These are phyloP conservation scores for Rallus limicola DNA, from an alignment of 2,113 vertebrate genomes.

Conservation along the genomic window DNA sequence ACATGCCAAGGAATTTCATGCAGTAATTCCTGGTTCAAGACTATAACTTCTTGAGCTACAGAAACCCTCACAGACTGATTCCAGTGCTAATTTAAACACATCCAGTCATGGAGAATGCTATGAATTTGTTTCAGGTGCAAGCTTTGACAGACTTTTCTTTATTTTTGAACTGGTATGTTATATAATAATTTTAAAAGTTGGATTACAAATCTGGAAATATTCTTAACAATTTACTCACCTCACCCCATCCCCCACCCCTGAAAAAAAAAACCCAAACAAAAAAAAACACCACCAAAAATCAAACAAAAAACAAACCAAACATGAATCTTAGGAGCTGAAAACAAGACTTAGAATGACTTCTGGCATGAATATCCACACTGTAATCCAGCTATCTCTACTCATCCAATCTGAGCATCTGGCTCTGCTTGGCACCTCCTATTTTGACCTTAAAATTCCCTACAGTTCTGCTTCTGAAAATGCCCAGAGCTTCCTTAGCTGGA, in stretches of 20 bases:
- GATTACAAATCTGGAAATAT: background rate
- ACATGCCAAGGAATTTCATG: constrained; percentile 54
- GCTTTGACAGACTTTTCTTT: background rate
- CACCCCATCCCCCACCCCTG: too few relatives aligned
- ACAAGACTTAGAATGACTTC: background rate
- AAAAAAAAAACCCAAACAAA: background rate
- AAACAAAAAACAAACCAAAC: too few relatives aligned
- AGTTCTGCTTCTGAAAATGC: background rate
- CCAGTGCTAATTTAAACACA: background rate
- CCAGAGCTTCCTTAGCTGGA: background rate
- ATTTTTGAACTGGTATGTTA: background rate
- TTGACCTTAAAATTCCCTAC: background rate
- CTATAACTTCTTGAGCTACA: background rate
- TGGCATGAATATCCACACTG: background rate
- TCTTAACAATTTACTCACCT: background rate
- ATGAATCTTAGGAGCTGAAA: background rate
- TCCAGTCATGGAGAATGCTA: background rate
- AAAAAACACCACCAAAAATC: too few relatives aligned
- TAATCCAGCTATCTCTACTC: background rate
- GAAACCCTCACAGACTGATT: background rate
- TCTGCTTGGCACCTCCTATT: background rate
- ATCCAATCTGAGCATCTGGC: background rate
- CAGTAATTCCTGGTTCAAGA: constrained; percentile 23
- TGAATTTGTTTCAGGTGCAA: background rate
- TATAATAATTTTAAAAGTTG: background rate